Base-by-base conservation (phyloP, 2,888 invertebrate species). In the Amphipyra berbera region DNA sequence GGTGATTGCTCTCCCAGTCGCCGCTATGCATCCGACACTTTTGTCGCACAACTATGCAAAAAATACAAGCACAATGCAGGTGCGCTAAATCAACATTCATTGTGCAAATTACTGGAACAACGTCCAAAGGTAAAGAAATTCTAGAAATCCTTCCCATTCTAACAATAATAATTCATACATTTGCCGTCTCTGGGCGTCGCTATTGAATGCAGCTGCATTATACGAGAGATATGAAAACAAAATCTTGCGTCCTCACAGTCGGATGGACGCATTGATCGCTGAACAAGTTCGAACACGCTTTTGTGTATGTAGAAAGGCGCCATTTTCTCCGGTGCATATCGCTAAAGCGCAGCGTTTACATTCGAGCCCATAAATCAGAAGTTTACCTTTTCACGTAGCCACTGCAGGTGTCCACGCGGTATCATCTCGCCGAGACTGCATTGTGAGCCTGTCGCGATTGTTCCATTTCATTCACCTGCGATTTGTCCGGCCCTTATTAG, bases 291-390 rank as follows among this genome's bases (percentile, higher is more conserved):
- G 76, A 76, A 69, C 75, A 69, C 61, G 80, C 83, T 77, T 83
- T 89, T 88, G 86, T 88, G 80, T 73, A 61, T 61, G 74, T 83
- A 84, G 88, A 90, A 89, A 88, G 86, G 83, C 72, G 81, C 86
- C 84, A 91, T 93, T 93, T 90, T 91, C 91, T 88, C 82, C 88
- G 89, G 85, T 85, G 82, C 83, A 83, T 84, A 82, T 84, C 81
- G 76, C 79, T 75, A 78, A 86, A 81, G 78, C 58, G 64, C 44
- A 38, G 54, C 82, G 81, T 84, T 83, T 85, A 85, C 83, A 82
- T 86, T 82, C 75, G 81, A 73, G 73, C 78, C 78, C 85, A 90
- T 93, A 93, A 93, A 93, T 93, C 91, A 90, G 81, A 84, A 80
- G 72, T 82, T 79, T 82, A 69, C 81, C 82, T 85, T 82, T 88